Evolutionary conservation across 2,113 vertebrate genomes (phyloP).

Genomic region (Chloroceryle aenea): DNA sequence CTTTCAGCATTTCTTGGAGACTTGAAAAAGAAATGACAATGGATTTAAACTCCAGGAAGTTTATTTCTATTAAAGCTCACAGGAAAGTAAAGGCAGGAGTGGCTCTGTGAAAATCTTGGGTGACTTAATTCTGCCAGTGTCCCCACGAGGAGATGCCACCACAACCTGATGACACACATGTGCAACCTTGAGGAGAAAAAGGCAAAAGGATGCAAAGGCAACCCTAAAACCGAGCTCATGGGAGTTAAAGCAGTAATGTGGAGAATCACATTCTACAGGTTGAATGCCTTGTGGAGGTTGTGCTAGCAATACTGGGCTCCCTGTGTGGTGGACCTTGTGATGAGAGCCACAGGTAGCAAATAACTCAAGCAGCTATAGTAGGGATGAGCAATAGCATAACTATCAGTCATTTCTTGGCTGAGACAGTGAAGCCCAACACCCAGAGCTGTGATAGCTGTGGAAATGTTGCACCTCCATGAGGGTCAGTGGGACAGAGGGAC

Average conservation of each 20-base stretch:
- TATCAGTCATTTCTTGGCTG: not conserved
- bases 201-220: not conserved
- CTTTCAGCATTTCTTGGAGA: not conserved
- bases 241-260: not conserved
- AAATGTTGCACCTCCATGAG: not conserved
- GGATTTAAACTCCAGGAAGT: not conserved
- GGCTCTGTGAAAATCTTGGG: not conserved
- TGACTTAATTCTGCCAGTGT: rapidly evolving
- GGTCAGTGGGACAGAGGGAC: not conserved
- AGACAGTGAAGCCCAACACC: not conserved
- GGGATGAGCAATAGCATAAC: not conserved
- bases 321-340: not conserved
- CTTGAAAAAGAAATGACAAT: not conserved
- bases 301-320: not conserved
- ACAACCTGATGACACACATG: rapidly evolving
- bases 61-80: not conserved
- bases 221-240: not conserved
- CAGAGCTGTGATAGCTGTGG: not conserved
- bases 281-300: not conserved
- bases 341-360: not conserved
- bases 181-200: not conserved
- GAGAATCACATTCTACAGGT: not conserved
- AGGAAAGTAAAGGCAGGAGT: not conserved
- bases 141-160: not conserved
- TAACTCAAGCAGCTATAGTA: not conserved